Percentiles rank a stretch among this genome's conserved stretches.
Evolutionary conservation across 2,888 invertebrate genomes (phyloP).

Genomic region (Agonopterix heracliana): DNA sequence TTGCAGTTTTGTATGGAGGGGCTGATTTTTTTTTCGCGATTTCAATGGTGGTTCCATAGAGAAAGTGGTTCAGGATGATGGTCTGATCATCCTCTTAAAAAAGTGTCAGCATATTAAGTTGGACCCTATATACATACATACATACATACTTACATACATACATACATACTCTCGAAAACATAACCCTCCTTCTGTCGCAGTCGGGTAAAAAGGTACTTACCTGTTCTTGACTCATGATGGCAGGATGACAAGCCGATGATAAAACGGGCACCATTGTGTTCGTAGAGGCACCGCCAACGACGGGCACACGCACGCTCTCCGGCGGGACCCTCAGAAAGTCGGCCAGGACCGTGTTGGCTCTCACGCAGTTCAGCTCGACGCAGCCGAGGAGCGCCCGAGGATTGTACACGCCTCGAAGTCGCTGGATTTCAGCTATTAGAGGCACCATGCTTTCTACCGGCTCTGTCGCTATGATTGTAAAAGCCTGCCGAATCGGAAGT

Average conservation of each 20-base stretch:
- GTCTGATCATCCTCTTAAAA: too few relatives aligned
- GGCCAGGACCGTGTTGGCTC: conserved; percentile 82
- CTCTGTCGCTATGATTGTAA: conserved; percentile 62
- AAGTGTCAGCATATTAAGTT: too few relatives aligned
- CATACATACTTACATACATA: too few relatives aligned
- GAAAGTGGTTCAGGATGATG: too few relatives aligned
- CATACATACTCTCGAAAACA: too few relatives aligned
- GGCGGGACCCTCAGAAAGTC: conserved; percentile 79
- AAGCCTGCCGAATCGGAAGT: conserved; percentile 34
- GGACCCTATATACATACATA: too few relatives aligned
- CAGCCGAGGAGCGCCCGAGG: conserved; percentile 76
- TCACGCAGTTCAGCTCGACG: conserved; percentile 81
- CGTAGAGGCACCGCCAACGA: conserved; percentile 82
- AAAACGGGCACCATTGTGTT: conserved; percentile 83
- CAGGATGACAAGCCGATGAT: conserved; percentile 77
- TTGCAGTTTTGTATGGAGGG: too few relatives aligned
- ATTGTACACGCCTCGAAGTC: conserved; percentile 61
- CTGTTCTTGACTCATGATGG: conserved; percentile 64
- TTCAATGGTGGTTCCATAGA: too few relatives aligned
- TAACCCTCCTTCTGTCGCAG: too few relatives aligned
- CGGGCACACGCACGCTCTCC: conserved; percentile 78
- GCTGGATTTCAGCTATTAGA: conserved; percentile 80
- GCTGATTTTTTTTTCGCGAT: too few relatives aligned
- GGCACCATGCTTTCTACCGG: conserved; percentile 84
- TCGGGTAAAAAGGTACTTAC: too few relatives aligned